These are phyloP conservation scores for Phyto melanocephala DNA, from an alignment of 2,888 invertebrate species.

Conservation along the genomic window DNA sequence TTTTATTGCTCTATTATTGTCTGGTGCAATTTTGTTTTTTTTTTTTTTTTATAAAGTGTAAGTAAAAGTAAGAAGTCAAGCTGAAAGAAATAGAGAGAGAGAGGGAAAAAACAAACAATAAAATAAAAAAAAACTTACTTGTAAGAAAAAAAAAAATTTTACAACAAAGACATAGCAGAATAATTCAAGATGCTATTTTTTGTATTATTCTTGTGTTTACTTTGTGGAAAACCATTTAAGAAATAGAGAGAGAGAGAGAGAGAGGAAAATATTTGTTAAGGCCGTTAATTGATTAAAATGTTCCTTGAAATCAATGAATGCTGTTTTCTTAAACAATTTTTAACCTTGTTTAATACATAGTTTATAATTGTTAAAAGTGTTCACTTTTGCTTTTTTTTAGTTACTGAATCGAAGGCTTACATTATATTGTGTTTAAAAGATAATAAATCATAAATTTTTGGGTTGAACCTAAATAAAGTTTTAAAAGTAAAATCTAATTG, in stretches of 20 bases:
- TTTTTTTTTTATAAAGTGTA: neutral
- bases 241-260: neutral
- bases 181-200: neutral
- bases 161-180: conserved; percentile 29
- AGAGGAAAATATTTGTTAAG: neutral
- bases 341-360: conserved; percentile 34
- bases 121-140: neutral
- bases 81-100: neutral
- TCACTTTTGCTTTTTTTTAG: neutral
- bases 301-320: neutral
- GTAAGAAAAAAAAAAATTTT: neutral
- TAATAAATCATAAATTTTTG: neutral
- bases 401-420: neutral
- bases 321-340: neutral
- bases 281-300: neutral
- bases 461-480: neutral
- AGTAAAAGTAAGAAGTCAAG: conserved; percentile 18
- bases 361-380: neutral
- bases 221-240: neutral
- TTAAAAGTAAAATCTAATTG: neutral
- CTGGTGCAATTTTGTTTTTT: neutral
- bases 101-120: neutral
- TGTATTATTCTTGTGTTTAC: neutral
- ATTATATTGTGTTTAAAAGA: neutral
- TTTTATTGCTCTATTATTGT: conserved; percentile 43